These are phyloP conservation scores for Anolis apletophallus DNA, from an alignment of 2,797 vertebrate species.

Conservation along the genomic window DNA sequence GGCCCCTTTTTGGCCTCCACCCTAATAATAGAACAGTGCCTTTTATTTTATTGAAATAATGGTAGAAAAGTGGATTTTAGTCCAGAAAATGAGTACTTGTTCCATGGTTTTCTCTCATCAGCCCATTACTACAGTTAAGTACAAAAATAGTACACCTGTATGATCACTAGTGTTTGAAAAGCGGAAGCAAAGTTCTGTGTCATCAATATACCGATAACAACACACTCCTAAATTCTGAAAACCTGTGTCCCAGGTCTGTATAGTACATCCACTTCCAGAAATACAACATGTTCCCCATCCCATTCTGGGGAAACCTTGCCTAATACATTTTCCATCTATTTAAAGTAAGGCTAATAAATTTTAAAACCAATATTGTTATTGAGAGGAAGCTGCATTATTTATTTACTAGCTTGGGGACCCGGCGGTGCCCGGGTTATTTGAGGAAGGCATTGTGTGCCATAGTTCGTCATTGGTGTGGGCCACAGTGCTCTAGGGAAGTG, in stretches of 20 bases:
- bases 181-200: neutral
- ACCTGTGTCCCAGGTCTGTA: neutral
- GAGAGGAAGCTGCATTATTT: no score
- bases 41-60: no score
- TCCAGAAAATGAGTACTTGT: no score
- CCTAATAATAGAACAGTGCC: no score
- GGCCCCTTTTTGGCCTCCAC: no score
- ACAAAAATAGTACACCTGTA: neutral
- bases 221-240: neutral
- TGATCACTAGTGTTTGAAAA: neutral
- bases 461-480: no score
- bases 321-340: neutral
- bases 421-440: no score
- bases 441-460: no score
- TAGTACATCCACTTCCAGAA: neutral
- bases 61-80: no score
- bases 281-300: neutral
- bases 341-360: neutral
- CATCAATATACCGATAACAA: neutral
- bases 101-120: neutral
- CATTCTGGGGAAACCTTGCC: neutral
- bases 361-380: neutral
- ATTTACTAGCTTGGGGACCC: no score
- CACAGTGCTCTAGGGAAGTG: no score
- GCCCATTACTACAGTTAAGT: neutral